Evolutionary conservation across 1,140 invertebrate species (phyloP).

Genomic region (Ostrea edulis): DNA sequence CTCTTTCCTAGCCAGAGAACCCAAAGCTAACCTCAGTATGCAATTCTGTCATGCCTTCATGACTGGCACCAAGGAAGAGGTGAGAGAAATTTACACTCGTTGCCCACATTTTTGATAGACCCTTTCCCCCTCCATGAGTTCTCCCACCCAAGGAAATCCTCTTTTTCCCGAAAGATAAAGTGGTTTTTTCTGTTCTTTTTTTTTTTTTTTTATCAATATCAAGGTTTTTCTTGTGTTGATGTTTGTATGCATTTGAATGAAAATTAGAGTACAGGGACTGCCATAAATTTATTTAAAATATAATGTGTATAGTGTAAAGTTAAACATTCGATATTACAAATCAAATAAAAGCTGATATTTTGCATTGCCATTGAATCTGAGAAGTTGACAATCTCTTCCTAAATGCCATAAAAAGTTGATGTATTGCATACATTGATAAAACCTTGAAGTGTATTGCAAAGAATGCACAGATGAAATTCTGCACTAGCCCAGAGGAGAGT

Average conservation of each 20-base stretch:
- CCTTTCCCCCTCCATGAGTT: too few species aligned
- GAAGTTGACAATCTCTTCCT: background rate
- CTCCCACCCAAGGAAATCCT: too few species aligned
- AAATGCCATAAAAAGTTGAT: slow-evolving; percentile 13
- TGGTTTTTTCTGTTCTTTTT: too few species aligned
- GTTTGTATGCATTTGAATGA: too few species aligned
- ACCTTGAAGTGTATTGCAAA: background rate
- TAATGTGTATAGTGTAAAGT: too few species aligned
- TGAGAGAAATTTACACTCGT: background rate
- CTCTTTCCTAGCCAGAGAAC: slow-evolving; percentile 90
- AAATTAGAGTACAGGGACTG: too few species aligned
- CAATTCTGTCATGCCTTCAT: slow-evolving; percentile 92
- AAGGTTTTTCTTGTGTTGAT: too few species aligned
- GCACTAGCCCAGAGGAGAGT: background rate
- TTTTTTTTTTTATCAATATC: too few species aligned
- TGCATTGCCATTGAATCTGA: background rate
- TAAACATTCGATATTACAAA: too few species aligned
- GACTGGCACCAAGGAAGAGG: slow-evolving; percentile 88
- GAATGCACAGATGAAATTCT: slow-evolving; percentile 13
- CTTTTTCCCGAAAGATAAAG: too few species aligned
- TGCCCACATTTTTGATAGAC: too few species aligned
- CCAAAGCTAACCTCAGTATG: slow-evolving; percentile 86
- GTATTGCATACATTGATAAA: slow-evolving; percentile 14
- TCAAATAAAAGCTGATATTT: background rate
- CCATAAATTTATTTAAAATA: too few species aligned